Percentiles rank a stretch among this genome's conserved stretches.
Evolutionary conservation across 2,888 invertebrate genomes (phyloP).

Genomic region (Limulus polyphemus): DNA sequence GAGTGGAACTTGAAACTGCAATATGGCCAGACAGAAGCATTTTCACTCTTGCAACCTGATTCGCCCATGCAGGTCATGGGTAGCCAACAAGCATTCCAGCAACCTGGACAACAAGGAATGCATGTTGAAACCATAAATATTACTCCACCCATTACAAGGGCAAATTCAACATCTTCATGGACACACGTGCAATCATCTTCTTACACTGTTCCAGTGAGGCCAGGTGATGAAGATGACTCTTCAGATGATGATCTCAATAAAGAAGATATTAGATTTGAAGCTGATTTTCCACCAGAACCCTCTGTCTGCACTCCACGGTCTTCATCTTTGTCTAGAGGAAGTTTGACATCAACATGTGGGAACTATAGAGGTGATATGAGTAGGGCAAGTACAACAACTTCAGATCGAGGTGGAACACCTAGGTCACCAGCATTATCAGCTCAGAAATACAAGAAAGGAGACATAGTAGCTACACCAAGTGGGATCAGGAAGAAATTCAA

Average conservation of each 20-base stretch:
- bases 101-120: too few relatives aligned
- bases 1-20: background rate
- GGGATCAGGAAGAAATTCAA: conserved; percentile 98
- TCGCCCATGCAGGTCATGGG: background rate
- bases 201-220: background rate
- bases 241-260: conserved; percentile 60
- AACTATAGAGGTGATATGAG: conserved; percentile 46
- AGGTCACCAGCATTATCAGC: conserved; percentile 85
- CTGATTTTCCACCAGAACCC: background rate
- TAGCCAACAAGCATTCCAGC: too few relatives aligned
- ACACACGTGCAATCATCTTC: background rate
- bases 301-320: conserved; percentile 13
- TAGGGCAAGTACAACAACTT: conserved; percentile 65
- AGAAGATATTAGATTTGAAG: conserved; percentile 56
- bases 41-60: background rate
- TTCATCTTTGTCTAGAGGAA: conserved; percentile 14
- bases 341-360: conserved; percentile 13
- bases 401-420: conserved; percentile 18
- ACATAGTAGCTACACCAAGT: conserved; percentile 82
- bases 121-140: background rate
- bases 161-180: conserved; percentile 45
- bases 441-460: conserved; percentile 93
- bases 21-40: background rate
- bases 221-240: conserved; percentile 41
- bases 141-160: background rate